Conservation (phyloP, 2,113 vertebrate species). For the Tragelaphus imberbis region DNA sequence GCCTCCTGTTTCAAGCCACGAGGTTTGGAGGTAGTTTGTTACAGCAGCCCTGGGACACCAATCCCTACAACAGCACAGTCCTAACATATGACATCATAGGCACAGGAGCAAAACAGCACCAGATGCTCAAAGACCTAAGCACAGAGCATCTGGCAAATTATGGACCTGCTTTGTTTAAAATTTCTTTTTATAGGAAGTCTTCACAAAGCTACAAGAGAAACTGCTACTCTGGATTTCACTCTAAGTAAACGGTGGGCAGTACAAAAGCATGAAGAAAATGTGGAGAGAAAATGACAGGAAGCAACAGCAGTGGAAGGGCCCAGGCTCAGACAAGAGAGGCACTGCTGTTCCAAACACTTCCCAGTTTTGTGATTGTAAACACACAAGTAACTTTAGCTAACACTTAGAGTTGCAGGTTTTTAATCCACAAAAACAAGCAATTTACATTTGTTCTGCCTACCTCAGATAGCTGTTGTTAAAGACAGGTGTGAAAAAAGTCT, state of each 20-base stretch:
- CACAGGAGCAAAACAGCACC: not conserved
- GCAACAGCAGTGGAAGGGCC: not conserved
- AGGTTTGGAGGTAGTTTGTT: not conserved
- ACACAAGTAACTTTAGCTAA: not conserved
- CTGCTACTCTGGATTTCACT: not conserved
- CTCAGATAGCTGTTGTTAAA: not conserved
- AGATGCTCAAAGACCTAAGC: not conserved
- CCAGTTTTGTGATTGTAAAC: not conserved
- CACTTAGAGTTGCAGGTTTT: not conserved
- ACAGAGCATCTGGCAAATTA: not conserved
- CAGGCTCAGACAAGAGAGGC: not conserved
- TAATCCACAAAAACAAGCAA: not conserved
- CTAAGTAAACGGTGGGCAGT: not conserved
- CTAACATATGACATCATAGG: not conserved
- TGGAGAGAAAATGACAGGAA: not conserved
- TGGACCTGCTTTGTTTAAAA: not conserved
- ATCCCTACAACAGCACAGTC: not conserved
- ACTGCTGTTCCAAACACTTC: not conserved
- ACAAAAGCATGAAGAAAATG: not conserved
- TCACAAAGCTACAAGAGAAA: not conserved
- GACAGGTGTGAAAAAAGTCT: not conserved
- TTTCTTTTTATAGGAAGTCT: constrained; percentile 28
- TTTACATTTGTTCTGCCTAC: not conserved
- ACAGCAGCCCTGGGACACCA: not conserved
- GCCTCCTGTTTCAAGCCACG: not conserved